Percentiles rank a stretch among this genome's conserved stretches.
Conservation (phyloP, 2,113 vertebrate species). For the Leucosticte australis region DNA sequence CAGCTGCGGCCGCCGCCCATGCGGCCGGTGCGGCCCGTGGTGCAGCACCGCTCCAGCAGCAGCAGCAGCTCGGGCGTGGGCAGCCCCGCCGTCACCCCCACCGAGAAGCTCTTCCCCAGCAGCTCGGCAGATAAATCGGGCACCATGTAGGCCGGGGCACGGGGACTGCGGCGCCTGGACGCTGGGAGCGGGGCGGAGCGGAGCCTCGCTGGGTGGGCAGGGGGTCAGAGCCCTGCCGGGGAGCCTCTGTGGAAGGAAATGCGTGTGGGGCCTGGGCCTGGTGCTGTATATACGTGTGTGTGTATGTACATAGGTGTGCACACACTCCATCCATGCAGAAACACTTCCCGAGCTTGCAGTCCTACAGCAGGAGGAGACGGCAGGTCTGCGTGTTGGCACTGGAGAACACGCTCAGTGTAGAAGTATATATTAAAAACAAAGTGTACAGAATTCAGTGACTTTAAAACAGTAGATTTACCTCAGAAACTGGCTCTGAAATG, state of each 20-base stretch:
- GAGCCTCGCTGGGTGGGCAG: not conserved
- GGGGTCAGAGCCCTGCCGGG: not conserved
- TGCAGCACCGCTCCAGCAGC: conserved; percentile 93
- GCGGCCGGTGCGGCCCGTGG: conserved; percentile 81
- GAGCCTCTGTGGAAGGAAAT: not conserved
- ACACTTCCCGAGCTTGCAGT: not conserved
- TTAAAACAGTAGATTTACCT: conserved; percentile 84
- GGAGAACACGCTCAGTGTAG: conserved; percentile 51
- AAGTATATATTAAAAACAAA: conserved; percentile 48
- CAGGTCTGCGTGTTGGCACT: conserved; percentile 25
- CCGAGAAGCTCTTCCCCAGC: conserved; percentile 92
- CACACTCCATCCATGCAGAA: not conserved
- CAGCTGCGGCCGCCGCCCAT: conserved; percentile 90
- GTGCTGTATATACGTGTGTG: not conserved
- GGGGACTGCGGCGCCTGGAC: not conserved
- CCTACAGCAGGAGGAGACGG: not conserved
- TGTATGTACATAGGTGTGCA: not conserved
- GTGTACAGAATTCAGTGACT: conserved; percentile 71
- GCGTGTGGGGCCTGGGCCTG: not conserved
- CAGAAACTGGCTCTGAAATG: conserved; percentile 78
- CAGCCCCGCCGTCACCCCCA: conserved; percentile 93
- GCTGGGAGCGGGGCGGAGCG: not conserved
- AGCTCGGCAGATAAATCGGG: conserved; percentile 86
- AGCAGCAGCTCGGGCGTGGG: conserved; percentile 93
- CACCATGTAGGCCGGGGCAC: conserved; percentile 79